A percentile compares a stretch with the other conserved stretches of the same genome.
phyloP scores from a whole-genome alignment of 2,113 vertebrate species.

The Cyanocitta stelleri region DNA sequence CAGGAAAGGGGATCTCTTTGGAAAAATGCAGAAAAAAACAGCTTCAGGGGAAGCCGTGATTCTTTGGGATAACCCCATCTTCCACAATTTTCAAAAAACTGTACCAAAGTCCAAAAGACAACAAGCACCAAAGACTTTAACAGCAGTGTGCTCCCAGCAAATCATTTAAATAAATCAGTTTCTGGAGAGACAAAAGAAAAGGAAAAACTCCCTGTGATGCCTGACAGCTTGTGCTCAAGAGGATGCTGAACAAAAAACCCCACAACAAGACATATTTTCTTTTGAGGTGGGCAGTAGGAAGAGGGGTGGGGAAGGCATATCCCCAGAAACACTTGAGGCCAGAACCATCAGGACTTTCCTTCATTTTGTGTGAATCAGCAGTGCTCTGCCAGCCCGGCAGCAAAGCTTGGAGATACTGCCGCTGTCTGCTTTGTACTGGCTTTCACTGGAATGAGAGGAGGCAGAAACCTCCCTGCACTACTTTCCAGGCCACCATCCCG shows the following conservation, averaged over 20 bases:
- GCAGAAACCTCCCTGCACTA: neutral
- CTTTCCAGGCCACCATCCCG: neutral
- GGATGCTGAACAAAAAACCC: neutral
- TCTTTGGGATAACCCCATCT: neutral
- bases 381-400: neutral
- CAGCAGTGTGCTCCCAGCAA: neutral
- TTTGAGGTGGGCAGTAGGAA: neutral
- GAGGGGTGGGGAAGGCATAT: neutral
- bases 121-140: neutral
- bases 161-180: slow-evolving; percentile 53
- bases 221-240: slow-evolving; percentile 5
- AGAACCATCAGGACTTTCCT: slow-evolving; percentile 7
- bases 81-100: neutral
- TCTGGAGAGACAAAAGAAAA: slow-evolving; percentile 42
- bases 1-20: neutral
- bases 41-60: neutral
- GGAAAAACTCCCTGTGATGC: slow-evolving; percentile 20
- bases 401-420: neutral
- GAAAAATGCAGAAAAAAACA: neutral
- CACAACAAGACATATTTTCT: slow-evolving; percentile 10
- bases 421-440: neutral
- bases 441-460: neutral
- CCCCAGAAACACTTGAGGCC: slow-evolving; percentile 3
- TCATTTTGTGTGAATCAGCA: neutral
- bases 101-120: neutral